A percentile compares a stretch with the other conserved stretches of the same genome.
Evolutionary conservation across 1,140 invertebrate species (phyloP).

Genomic region (Thereuonema tuberculata): DNA sequence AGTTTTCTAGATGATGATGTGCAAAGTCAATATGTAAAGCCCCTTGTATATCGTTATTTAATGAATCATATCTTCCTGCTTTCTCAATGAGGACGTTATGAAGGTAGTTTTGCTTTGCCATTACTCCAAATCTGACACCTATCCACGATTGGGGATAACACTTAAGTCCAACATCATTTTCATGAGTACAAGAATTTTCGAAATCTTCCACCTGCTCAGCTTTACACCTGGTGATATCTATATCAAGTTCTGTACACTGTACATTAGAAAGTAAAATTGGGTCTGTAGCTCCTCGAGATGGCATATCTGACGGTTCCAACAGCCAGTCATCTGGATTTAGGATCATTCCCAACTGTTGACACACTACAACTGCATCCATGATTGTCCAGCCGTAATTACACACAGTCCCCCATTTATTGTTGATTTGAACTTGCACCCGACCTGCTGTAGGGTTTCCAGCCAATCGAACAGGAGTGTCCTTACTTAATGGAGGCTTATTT

Average conservation of each 20-base stretch:
- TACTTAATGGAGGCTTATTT: not conserved
- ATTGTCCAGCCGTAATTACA: constrained; percentile 94
- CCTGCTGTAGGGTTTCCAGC: constrained; percentile 24
- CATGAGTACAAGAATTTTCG: constrained; percentile 76
- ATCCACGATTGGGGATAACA: constrained; percentile 88
- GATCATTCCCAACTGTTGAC: constrained; percentile 85
- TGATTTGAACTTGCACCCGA: constrained; percentile 48
- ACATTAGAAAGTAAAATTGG: constrained; percentile 72
- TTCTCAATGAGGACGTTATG: constrained; percentile 22
- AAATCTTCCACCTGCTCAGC: constrained; percentile 58
- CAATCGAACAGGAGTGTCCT: not conserved
- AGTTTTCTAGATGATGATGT: constrained; percentile 71
- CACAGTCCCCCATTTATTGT: constrained; percentile 87
- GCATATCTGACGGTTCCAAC: constrained; percentile 61
- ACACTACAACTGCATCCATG: constrained; percentile 79
- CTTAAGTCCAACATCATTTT: constrained; percentile 70
- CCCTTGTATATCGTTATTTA: constrained; percentile 45
- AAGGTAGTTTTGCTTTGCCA: constrained; percentile 53
- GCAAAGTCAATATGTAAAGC: constrained; percentile 95
- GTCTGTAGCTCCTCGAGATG: constrained; percentile 56
- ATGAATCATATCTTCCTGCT: constrained; percentile 87
- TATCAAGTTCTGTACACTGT: constrained; percentile 76
- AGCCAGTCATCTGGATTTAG: constrained; percentile 87
- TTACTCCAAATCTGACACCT: constrained; percentile 71
- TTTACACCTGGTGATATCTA: constrained; percentile 77